Base-by-base conservation (phyloP, 2,888 invertebrate genomes). In the Rapana venosa region DNA sequence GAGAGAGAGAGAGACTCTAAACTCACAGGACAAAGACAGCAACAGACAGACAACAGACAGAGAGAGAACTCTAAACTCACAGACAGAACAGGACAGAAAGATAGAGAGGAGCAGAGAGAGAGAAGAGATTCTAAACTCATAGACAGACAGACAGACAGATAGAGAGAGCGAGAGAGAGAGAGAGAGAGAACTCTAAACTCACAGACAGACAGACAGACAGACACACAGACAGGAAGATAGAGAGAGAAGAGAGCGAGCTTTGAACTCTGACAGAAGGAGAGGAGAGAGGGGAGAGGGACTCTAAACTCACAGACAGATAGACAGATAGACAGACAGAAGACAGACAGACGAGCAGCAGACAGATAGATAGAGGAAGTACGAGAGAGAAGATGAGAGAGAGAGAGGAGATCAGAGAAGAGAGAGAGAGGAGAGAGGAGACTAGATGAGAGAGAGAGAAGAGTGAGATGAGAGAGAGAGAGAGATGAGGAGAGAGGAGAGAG, bases 141-240 rank as follows among this genome's bases (percentile, higher is more conserved):
- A 47, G 47, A 47, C 47, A 47, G 47, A 47, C 47, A 47, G 47
- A 47, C 47, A 47, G 47, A 47, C 47, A 47, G 47, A 47, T 8
- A 47, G 47, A 47, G 47, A 47, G 4, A 47, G 47, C 2, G 8
- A 47, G 47, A n/a, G 47, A 47, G 47, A 47, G 47, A 47, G 47
- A 47, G 47, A 47, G 47, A 47, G 4, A 47, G 47, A 47, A n/a
- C n/a, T n/a, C n/a, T n/a, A n/a, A n/a, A n/a, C n/a, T n/a, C n/a
- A 74, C 22, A 77, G 77, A 77, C 20, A 77, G 77, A 77, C 20
- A 77, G 77, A 77, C n/a, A 74, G 77, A 77, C 4, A 77, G 77
- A 77, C 4, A 77, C 20, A 77, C 4, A 77, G 77, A 77, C 35
- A 81, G 35, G 35, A 17, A 81, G 32, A 81, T 35, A 81, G 81